Evolutionary conservation across 2,797 vertebrate genomes (phyloP).

Genomic region (Borostomias antarcticus): DNA sequence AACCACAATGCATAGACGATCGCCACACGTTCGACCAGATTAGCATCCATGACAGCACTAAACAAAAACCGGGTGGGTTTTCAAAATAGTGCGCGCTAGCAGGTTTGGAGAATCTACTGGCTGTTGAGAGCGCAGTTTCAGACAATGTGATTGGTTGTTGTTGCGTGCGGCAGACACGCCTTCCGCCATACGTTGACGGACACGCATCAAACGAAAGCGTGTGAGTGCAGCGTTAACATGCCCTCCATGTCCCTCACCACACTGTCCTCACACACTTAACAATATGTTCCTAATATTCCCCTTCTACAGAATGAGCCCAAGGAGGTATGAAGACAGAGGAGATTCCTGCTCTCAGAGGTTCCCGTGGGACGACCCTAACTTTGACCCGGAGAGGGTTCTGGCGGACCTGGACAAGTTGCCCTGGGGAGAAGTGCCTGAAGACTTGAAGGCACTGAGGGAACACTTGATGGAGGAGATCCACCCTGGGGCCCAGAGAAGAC

Average conservation of each 20-base stretch:
- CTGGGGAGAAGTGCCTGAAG: constrained; percentile 36
- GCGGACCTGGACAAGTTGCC: constrained; percentile 31
- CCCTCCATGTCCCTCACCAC: neutral
- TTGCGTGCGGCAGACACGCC: too few species aligned
- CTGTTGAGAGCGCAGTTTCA: too few species aligned
- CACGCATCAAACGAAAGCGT: too few species aligned
- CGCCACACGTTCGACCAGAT: too few species aligned
- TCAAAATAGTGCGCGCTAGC: too few species aligned
- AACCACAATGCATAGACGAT: too few species aligned
- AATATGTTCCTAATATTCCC: neutral
- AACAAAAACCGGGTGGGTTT: too few species aligned
- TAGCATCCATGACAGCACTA: too few species aligned
- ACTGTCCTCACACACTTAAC: neutral
- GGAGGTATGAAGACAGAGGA: constrained; percentile 17
- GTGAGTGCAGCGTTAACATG: too few species aligned
- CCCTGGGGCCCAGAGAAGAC: constrained; percentile 52
- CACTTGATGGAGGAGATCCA: constrained; percentile 47
- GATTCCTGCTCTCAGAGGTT: constrained; percentile 31
- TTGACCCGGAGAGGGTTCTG: constrained; percentile 47
- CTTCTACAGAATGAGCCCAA: constrained; percentile 49
- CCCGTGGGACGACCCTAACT: constrained; percentile 55
- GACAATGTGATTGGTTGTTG: too few species aligned
- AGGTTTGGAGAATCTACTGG: too few species aligned
- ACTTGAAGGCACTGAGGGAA: constrained; percentile 45
- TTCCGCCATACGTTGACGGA: too few species aligned